Conservation (phyloP, 1,140 invertebrate species). For the Grapholita molesta region DNA sequence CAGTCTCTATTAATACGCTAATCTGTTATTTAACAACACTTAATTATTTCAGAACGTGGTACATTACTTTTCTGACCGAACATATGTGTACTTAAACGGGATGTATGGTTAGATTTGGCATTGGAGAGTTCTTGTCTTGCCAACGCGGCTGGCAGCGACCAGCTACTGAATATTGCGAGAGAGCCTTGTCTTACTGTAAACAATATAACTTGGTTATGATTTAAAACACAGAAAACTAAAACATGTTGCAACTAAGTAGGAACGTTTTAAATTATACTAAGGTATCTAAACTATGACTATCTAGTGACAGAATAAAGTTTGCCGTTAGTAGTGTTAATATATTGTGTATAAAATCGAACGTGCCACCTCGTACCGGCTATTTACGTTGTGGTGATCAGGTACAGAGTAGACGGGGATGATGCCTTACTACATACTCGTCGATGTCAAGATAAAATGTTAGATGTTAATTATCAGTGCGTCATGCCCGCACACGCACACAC, state of each 20-base stretch:
- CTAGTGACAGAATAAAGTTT: neutral
- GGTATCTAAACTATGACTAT: too few relatives aligned
- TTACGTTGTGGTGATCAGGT: conserved; percentile 3
- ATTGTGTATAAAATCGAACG: neutral
- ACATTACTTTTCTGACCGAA: neutral
- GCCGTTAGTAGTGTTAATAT: neutral
- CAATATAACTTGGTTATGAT: neutral
- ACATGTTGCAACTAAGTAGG: too few relatives aligned
- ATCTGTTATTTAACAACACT: neutral
- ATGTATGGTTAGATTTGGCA: neutral
- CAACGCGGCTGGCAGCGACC: neutral
- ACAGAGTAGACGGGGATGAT: neutral
- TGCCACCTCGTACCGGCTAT: neutral
- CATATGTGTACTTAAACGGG: neutral
- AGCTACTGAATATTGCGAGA: neutral
- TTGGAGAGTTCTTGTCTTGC: neutral
- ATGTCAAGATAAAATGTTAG: neutral
- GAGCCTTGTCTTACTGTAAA: neutral
- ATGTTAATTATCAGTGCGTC: neutral
- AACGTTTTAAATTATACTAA: too few relatives aligned
- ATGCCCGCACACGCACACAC: neutral
- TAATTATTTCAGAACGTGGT: neutral
- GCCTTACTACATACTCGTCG: neutral
- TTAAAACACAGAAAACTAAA: neutral
- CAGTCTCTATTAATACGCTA: too few relatives aligned